phyloP scores from a whole-genome alignment of 2,888 invertebrate genomes.

The Fragum fragum region DNA sequence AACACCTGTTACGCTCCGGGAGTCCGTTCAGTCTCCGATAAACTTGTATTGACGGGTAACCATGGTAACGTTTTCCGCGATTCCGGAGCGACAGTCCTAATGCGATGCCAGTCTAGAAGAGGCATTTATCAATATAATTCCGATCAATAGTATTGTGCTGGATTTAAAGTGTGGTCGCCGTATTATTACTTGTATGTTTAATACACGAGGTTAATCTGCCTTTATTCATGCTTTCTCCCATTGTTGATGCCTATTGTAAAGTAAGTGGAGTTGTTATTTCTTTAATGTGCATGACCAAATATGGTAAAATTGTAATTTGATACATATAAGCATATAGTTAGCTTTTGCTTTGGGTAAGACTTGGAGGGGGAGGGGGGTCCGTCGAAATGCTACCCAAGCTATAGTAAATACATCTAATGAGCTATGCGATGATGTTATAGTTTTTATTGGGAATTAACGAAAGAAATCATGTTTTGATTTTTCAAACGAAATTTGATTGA shows the following conservation, averaged over 20 bases:
- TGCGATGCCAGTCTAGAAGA: not conserved
- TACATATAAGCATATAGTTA: too few species aligned
- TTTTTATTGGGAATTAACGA: too few species aligned
- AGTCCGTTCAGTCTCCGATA: not conserved
- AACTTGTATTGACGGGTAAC: slow-evolving; percentile 20
- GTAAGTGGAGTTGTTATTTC: not conserved
- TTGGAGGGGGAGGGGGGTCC: too few species aligned
- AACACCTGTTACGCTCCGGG: not conserved
- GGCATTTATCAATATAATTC: slow-evolving; percentile 19
- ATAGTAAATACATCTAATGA: too few species aligned
- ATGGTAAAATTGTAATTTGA: too few species aligned
- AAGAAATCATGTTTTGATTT: too few species aligned
- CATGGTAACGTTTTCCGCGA: slow-evolving; percentile 30
- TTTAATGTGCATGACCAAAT: too few species aligned
- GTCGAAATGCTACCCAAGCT: too few species aligned
- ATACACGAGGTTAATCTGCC: not conserved
- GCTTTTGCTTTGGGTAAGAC: too few species aligned
- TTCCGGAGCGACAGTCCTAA: slow-evolving; percentile 29
- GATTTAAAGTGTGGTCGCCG: slow-evolving; percentile 1
- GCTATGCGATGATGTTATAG: too few species aligned
- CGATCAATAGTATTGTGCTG: slow-evolving; percentile 26
- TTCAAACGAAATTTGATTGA: too few species aligned
- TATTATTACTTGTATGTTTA: slow-evolving; percentile 1
- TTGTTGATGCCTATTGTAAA: not conserved
- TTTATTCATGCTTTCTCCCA: not conserved